Percentiles rank a stretch among this genome's conserved stretches.
Conservation (phyloP, 2,888 invertebrate genomes). For the Acanthosepion lycidas region DNA sequence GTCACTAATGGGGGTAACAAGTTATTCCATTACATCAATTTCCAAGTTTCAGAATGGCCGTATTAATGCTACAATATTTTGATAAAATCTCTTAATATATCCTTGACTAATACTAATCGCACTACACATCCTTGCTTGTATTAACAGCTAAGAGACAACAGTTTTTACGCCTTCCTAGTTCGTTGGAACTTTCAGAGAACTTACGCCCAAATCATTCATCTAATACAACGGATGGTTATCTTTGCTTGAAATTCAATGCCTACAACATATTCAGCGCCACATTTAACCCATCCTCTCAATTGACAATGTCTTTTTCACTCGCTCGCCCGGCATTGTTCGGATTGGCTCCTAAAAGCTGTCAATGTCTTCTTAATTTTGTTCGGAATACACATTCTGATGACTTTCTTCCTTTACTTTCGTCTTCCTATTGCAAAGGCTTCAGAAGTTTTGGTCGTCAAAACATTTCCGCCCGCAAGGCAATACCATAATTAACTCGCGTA, state of each 20-base stretch:
- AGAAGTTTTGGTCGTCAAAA: constrained; percentile 33
- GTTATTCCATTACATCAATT: no score
- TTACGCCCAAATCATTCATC: no score
- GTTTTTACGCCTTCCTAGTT: no score
- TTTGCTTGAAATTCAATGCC: background rate
- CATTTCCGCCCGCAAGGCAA: constrained; percentile 17
- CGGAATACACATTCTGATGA: constrained; percentile 17
- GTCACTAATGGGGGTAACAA: no score
- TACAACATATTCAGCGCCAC: background rate
- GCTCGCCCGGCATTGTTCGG: background rate
- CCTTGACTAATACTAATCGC: no score
- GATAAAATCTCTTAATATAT: no score
- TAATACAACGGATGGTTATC: background rate
- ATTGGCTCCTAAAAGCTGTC: background rate
- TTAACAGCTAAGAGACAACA: no score
- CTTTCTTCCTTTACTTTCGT: background rate
- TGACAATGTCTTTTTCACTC: background rate
- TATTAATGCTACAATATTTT: no score
- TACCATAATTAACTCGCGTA: background rate
- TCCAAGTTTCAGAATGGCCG: no score
- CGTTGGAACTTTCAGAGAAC: no score
- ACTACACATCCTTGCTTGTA: no score
- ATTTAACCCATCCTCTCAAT: background rate
- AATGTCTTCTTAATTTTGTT: constrained; percentile 25
- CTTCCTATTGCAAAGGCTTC: background rate